These are phyloP conservation scores for Cancer borealis DNA, from an alignment of 2,888 invertebrate genomes.

Conservation along the genomic window DNA sequence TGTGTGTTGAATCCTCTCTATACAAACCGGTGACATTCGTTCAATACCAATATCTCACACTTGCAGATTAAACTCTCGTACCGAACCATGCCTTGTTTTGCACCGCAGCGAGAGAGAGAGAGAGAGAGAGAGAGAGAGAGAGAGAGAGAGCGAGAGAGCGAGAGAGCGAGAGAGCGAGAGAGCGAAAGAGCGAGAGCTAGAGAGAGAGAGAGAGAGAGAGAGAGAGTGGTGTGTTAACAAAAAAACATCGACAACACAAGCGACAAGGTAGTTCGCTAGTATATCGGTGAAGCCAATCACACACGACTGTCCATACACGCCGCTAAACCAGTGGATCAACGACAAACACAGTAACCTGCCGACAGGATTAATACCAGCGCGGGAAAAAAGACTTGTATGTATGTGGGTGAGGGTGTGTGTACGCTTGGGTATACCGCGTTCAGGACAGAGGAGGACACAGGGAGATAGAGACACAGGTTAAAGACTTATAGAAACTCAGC, in stretches of 20 bases:
- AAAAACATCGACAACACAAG: background rate
- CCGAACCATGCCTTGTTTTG: background rate
- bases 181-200: too few species aligned
- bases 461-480: background rate
- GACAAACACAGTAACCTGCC: conserved; percentile 3
- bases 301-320: background rate
- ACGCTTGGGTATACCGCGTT: background rate
- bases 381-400: background rate
- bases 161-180: too few species aligned
- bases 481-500: background rate
- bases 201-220: too few species aligned
- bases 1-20: too few species aligned
- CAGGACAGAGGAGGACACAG: background rate
- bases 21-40: too few species aligned
- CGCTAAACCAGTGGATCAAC: background rate
- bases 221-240: background rate
- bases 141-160: too few species aligned
- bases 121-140: too few species aligned
- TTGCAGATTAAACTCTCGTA: too few species aligned
- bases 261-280: background rate
- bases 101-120: background rate
- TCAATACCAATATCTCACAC: too few species aligned
- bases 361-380: background rate
- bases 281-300: background rate
- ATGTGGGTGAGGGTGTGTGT: background rate